Percentiles rank a stretch among this genome's conserved stretches.
Conservation (phyloP, 1,140 invertebrate genomes). For the Lanistes nyassanus region DNA sequence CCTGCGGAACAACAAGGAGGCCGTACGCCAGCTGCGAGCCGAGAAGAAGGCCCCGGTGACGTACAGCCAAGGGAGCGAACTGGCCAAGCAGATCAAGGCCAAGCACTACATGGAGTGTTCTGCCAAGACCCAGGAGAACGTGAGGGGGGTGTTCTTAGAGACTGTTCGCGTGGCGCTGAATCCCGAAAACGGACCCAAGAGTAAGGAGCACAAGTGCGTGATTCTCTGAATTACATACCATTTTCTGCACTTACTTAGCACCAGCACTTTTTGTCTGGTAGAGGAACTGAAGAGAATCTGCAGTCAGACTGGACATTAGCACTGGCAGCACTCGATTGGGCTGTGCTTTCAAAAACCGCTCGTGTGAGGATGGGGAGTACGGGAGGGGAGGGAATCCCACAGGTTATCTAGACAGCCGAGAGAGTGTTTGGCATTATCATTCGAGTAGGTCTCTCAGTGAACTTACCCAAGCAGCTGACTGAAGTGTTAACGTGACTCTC, state of each 20-base stretch:
- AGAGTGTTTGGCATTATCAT: too few relatives aligned
- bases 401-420: too few relatives aligned
- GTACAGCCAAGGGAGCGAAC: slow-evolving; percentile 77
- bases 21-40: slow-evolving; percentile 81
- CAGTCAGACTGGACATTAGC: too few relatives aligned
- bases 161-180: slow-evolving; percentile 81
- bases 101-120: slow-evolving; percentile 93
- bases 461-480: too few relatives aligned
- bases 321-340: too few relatives aligned
- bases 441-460: too few relatives aligned
- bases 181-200: not conserved
- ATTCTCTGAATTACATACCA: not conserved
- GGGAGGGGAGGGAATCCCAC: too few relatives aligned
- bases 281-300: not conserved
- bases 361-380: too few relatives aligned
- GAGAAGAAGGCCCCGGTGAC: slow-evolving; percentile 87
- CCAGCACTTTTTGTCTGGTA: not conserved
- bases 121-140: slow-evolving; percentile 88
- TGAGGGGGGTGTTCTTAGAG: slow-evolving; percentile 92
- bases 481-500: too few relatives aligned
- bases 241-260: not conserved
- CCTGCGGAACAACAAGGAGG: slow-evolving; percentile 71
- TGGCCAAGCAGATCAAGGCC: slow-evolving; percentile 78
- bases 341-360: too few relatives aligned
- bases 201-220: slow-evolving; percentile 2